These are phyloP conservation scores for Stigmatopora nigra DNA, from an alignment of 2,113 vertebrate genomes.

Conservation along the genomic window DNA sequence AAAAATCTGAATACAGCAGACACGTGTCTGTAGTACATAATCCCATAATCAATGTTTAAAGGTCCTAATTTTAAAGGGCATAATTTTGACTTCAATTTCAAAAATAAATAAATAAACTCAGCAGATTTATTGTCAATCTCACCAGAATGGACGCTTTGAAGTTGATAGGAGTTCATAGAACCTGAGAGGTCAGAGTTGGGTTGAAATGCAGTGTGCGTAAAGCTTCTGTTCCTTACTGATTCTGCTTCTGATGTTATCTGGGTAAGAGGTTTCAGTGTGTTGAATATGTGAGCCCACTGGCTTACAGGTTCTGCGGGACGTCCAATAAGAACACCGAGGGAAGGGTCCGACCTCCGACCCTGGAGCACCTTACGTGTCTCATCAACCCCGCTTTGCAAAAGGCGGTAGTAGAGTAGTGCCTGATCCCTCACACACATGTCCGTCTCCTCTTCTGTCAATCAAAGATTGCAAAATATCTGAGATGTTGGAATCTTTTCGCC, in stretches of 20 bases:
- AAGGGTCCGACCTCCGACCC: conserved; percentile 83
- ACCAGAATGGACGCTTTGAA: conserved; percentile 32
- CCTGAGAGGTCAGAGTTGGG: conserved; percentile 32
- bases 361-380: conserved; percentile 74
- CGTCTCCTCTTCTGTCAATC: conserved; percentile 81
- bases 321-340: conserved; percentile 79
- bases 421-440: conserved; percentile 88
- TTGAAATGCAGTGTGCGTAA: conserved; percentile 42
- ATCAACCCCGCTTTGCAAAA: conserved; percentile 78
- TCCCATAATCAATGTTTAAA: neutral
- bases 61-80: neutral
- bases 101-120: too few species aligned
- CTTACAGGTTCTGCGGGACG: conserved; percentile 75
- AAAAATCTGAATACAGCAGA: neutral
- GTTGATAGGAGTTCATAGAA: conserved; percentile 13
- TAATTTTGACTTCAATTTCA: neutral
- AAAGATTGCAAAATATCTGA: conserved; percentile 10
- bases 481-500: neutral
- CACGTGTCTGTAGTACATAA: neutral
- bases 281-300: conserved; percentile 80
- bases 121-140: conserved; percentile 4
- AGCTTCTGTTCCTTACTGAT: conserved; percentile 54
- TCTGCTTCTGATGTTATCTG: conserved; percentile 61
- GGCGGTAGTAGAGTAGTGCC: conserved; percentile 86
- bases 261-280: conserved; percentile 77